Base-by-base conservation (phyloP, 1,140 invertebrate genomes). In the Drusus annulatus region DNA sequence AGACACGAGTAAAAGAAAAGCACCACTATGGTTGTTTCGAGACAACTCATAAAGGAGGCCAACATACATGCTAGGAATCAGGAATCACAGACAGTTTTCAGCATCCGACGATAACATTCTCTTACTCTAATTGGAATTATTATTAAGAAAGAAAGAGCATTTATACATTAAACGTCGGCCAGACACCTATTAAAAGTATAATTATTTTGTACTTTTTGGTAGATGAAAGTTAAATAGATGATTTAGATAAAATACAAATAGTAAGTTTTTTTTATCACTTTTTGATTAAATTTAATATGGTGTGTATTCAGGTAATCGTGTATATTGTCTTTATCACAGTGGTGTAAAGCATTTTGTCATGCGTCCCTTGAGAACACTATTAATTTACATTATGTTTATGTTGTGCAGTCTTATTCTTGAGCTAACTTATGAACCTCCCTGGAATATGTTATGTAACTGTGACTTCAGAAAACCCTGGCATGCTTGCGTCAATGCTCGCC, bases 251-350 rank as follows among this genome's bases (percentile, higher is more conserved):
- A 83, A 81, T 83, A 80, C 79, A 71, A 79, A 78, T 68, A 83
- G 68, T 74, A 82, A 75, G 75, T 75, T 80, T 83, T 83, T 76
- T 45, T 80, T 83, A 83, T 83, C 79, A 83, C 81, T 62, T 62
- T 82, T 76, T 74, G 28, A 76, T 79, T 78, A 62, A 82, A 60
- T 80, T 82, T 71, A 82, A 78, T 80, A 78, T 80, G 79, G 76
- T 83, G 79, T 65, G 78, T 78, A 73, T 81, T 83, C 80, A 83
- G 82, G 80, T 81, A 83, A 80, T 82, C 63, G 76, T 78, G 81
- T 75, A 83, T 83, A 83, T 83, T 83, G 82, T 83, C 82, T 76
- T 81, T 83, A 83, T 83, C 82, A 83, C 82, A 83, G 82, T 83
- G 82, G 76, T 79, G 78, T 83, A 83, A 82, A 83, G 82, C 79